Conservation (phyloP, 2,888 invertebrate genomes). For the Dicranocentrus wangi region DNA sequence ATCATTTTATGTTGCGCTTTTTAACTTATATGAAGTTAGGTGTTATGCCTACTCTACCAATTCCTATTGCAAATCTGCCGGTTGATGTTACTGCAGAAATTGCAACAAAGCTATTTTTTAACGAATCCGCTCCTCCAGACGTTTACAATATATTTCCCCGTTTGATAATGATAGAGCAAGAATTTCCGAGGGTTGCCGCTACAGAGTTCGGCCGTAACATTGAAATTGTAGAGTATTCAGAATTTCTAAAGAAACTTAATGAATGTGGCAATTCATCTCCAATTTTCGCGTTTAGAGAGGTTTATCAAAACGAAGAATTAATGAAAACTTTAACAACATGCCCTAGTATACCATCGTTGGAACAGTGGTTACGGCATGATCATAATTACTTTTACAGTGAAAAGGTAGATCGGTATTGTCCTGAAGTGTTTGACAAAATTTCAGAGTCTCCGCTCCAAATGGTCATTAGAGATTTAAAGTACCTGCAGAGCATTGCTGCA, state of each 20-base stretch:
- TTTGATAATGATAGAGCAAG: no score
- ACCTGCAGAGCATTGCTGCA: conserved; percentile 33
- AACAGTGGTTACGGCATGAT: neutral
- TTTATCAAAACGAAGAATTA: conserved; percentile 38
- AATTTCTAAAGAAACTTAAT: conserved; percentile 10
- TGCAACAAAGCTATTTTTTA: conserved; percentile 51
- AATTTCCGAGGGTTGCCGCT: conserved; percentile 2
- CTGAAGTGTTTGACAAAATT: conserved; percentile 6
- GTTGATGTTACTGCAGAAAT: conserved; percentile 59
- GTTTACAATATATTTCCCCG: conserved; percentile 62
- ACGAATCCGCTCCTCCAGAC: conserved; percentile 45
- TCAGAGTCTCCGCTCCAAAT: conserved; percentile 16
- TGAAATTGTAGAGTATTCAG: neutral
- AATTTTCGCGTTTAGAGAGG: conserved; percentile 20
- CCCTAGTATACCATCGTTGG: conserved; percentile 11
- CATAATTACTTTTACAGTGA: conserved; percentile 34
- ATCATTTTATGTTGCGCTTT: conserved; percentile 58
- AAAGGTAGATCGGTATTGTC: conserved; percentile 29
- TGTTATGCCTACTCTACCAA: conserved; percentile 24
- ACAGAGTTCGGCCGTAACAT: neutral
- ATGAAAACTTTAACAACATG: neutral
- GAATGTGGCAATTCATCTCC: conserved; percentile 23
- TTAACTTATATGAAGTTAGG: conserved; percentile 60
- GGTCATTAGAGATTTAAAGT: conserved; percentile 48
- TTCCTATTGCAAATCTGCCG: conserved; percentile 44